Evolutionary conservation across 2,113 vertebrate species (phyloP), one percentile per base, ranked within the genome.

Genomic region (Pipa parva): DNA sequence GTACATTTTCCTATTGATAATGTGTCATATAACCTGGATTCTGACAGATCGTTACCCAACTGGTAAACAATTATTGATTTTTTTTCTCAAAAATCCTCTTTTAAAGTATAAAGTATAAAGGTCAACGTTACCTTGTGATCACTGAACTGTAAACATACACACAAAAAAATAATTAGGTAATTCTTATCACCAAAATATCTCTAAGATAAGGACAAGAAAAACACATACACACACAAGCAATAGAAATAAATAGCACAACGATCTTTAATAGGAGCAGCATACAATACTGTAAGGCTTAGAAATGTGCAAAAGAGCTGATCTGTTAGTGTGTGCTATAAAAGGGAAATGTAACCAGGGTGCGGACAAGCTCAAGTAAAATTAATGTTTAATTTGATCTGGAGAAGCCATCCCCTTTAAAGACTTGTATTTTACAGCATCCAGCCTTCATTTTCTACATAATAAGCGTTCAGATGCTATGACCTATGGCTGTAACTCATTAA

Each of bases 211-310:
- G 15, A 24, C 18, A 24, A 18, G 46, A 50, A 21, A 29, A 29
- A 7, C 17, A 12, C 8, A 70, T 28, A 60, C 51, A 70, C 52
- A 61, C 31, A 60, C 57, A 70, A 70, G 45, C 57, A 31, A 61
- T n/a, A 27, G 25, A 20, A 55, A 50, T 42, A 39, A 27, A 51
- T 59, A 51, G 36, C 58, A 70, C 57, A 60, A 70, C 54, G 66
- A 61, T 58, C 48, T 70, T 70, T 70, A 70, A 70, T 70, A 31
- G 28, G 48, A 70, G 66, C 66, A 70, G 54, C 58, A 70, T 70
- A 70, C 66, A 70, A 70, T 70, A 70, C 66, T 70, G 66, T 70
- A 61, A 25, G 66, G 66, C 66, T 61, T 70, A 58, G 57, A 70
- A 70, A 70, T 70, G 66, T 70, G 66, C 66, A 70, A 70, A 42